Percentiles rank a stretch among this genome's conserved stretches.
These are phyloP conservation scores for Crotalus helleri DNA, from an alignment of 2,113 vertebrate species.

Conservation along the genomic window DNA sequence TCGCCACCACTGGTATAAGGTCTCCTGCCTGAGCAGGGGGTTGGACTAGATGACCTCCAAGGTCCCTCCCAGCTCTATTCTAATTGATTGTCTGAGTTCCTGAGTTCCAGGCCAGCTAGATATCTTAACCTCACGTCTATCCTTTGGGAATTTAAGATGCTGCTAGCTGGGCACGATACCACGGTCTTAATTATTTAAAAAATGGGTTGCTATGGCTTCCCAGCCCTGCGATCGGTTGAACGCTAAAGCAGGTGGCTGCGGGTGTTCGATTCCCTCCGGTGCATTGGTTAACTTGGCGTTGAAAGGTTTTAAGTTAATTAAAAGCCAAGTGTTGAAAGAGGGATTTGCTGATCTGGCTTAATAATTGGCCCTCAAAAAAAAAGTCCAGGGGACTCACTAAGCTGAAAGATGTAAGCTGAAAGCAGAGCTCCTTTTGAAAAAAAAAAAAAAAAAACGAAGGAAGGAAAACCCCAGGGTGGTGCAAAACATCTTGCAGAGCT, in stretches of 20 bases:
- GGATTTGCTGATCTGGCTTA: background rate
- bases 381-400: background rate
- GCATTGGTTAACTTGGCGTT: background rate
- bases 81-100: background rate
- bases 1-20: background rate
- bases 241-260: background rate
- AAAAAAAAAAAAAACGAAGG: background rate
- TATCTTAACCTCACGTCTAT: background rate
- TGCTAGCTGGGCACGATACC: background rate
- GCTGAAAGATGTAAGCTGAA: background rate
- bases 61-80: background rate
- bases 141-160: background rate
- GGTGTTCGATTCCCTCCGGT: background rate
- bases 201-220: background rate
- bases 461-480: accelerated
- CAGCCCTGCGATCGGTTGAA: background rate
- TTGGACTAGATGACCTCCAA: background rate
- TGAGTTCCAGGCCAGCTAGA: background rate
- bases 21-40: background rate
- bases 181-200: background rate
- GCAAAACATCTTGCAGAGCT: background rate
- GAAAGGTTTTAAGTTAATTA: background rate
- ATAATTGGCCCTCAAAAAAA: background rate
- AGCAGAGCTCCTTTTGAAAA: background rate
- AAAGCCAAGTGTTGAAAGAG: background rate